Base-by-base conservation (phyloP, 2,888 invertebrate genomes). In the Uropetala carovei region DNA sequence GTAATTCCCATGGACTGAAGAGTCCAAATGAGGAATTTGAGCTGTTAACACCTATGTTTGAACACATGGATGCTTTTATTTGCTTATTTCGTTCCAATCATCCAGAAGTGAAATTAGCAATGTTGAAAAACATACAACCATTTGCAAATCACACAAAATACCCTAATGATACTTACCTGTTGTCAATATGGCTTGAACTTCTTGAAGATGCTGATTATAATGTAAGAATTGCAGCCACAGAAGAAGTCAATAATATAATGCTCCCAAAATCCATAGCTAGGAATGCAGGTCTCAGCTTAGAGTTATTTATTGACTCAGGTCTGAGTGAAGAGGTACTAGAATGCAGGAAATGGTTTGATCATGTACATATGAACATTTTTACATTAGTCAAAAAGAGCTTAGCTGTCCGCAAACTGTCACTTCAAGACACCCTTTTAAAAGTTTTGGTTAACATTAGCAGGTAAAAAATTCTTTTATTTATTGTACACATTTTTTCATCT, bases 351-450 rank as follows among this genome's bases (percentile, higher is more conserved):
- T 83, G 83, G 89, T 89, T 89, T 64, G 64, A 89, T 43, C 13
- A 43, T 43, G 64, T 89, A 18, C 64, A 89, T 43, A 16, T 14
- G 14, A 16, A 22, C 8, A n/a, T 89, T 43, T 89, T 43, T 89
- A n/a, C n/a, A 18, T 18, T 89, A 0, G n/a, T 89, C 5, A 95
- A 95, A 94, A 94, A 94, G 75, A 95, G 96, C 92, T 94, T 97
- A 84, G 95, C 96, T 93, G 95, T 94, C 92, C 95, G 96, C 85
- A 95, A 97, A 94, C 95, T 95, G 92, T 94, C 95, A 13, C 93
- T 96, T 43, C 97, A 97, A 94, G 95, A 96, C 56, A 95, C 96
- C 3, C 95, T 96, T 64, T 94, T 97, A 27, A 94, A 95, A 92
- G 95, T 96, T 8, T 95, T 97, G 13, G 96, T 95, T 93, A 95